These are phyloP conservation scores for Brachypodius melanocephalos DNA, from an alignment of 2,113 vertebrate genomes.

Conservation along the genomic window DNA sequence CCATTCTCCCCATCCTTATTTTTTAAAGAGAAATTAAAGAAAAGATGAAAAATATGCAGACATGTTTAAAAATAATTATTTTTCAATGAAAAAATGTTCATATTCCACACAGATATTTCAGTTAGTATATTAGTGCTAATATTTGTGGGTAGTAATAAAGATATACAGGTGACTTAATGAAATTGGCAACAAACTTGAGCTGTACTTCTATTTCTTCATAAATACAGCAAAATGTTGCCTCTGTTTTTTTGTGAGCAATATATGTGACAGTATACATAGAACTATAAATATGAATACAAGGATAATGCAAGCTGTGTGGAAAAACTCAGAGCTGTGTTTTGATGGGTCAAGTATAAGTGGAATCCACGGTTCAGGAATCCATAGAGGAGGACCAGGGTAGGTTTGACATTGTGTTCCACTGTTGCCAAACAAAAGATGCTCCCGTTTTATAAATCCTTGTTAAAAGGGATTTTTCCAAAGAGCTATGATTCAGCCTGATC, in stretches of 20 bases:
- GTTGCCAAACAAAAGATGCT: neutral
- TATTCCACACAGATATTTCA: neutral
- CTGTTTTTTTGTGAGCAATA: neutral
- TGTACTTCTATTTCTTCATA: neutral
- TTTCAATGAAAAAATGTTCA: neutral
- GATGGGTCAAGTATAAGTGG: neutral
- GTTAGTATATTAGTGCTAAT: neutral
- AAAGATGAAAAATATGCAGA: neutral
- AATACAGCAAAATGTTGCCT: neutral
- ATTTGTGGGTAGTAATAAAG: neutral
- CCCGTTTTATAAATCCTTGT: neutral
- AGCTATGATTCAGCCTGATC: constrained; percentile 5
- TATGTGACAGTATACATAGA: neutral
- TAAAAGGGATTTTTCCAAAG: constrained; percentile 7
- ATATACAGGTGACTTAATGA: neutral
- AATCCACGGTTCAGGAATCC: neutral
- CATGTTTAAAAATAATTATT: neutral
- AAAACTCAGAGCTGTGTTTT: neutral
- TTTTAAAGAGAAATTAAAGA: neutral
- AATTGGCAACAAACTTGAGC: neutral
- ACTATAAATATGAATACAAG: neutral
- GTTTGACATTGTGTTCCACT: neutral
- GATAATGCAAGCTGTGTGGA: neutral
- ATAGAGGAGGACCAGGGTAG: neutral
- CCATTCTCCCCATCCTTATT: neutral